Percentiles rank a stretch among this genome's conserved stretches.
phyloP scores from a whole-genome alignment of 1,140 invertebrate species.

The Tenebrio molitor region DNA sequence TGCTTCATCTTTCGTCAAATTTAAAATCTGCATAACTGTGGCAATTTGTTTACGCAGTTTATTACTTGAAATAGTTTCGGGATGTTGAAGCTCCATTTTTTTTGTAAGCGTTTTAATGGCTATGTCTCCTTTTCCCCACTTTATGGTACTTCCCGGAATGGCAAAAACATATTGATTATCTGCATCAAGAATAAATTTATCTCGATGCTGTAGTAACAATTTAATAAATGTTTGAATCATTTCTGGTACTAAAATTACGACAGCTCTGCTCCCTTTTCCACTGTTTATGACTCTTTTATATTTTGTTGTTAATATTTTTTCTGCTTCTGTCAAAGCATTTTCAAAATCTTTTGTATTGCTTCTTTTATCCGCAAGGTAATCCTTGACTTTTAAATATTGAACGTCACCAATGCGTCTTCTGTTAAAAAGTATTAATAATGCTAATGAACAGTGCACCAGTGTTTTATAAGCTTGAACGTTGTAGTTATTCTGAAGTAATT shows the following conservation, averaged over 20 bases:
- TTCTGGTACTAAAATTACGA: slow-evolving; percentile 51
- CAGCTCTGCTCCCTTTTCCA: slow-evolving; percentile 50
- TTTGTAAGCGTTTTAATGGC: slow-evolving; percentile 47
- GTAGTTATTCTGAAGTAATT: slow-evolving; percentile 6
- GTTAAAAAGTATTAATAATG: slow-evolving; percentile 55
- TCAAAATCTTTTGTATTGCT: slow-evolving; percentile 54
- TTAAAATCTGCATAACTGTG: slow-evolving; percentile 44
- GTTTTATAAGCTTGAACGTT: slow-evolving; percentile 40
- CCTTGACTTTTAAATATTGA: slow-evolving; percentile 54
- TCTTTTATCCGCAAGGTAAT: slow-evolving; percentile 49
- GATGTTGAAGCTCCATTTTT: slow-evolving; percentile 48
- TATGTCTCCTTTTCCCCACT: slow-evolving; percentile 53
- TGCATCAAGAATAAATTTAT: slow-evolving; percentile 38
- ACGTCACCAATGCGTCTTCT: slow-evolving; percentile 57
- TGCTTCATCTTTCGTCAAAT: slow-evolving; percentile 41
- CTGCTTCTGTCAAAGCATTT: slow-evolving; percentile 46
- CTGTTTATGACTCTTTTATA: slow-evolving; percentile 53
- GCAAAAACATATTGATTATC: slow-evolving; percentile 52
- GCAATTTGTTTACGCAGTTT: slow-evolving; percentile 17
- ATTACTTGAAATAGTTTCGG: slow-evolving; percentile 2
- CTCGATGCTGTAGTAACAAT: slow-evolving; percentile 37
- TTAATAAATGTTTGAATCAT: slow-evolving; percentile 46
- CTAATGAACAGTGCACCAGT: slow-evolving; percentile 36
- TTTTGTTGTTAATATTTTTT: slow-evolving; percentile 47
- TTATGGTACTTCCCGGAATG: slow-evolving; percentile 44